Percentiles rank a stretch among this genome's conserved stretches.
These are phyloP conservation scores for Dryadula phaetusa DNA, from an alignment of 2,888 invertebrate genomes.

Conservation along the genomic window DNA sequence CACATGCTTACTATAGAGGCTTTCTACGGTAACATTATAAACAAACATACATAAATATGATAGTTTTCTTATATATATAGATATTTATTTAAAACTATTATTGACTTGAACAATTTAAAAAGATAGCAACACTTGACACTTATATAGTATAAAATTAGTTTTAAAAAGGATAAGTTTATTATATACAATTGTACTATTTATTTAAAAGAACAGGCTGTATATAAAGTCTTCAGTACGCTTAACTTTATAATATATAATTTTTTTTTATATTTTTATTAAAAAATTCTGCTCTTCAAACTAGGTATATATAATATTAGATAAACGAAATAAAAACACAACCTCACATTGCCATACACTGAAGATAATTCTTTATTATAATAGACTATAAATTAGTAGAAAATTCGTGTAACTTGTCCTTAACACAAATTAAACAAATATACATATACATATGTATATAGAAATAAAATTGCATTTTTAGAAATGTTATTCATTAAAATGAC, in stretches of 20 bases:
- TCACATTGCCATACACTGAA: not conserved
- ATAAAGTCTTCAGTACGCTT: no score
- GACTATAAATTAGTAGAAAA: not conserved
- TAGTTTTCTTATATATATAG: constrained; percentile 1
- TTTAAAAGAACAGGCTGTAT: no score
- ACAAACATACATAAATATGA: not conserved
- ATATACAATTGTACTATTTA: no score
- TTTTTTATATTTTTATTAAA: no score
- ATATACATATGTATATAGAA: no score
- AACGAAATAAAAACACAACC: not conserved
- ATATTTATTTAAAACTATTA: not conserved
- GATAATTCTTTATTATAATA: no score
- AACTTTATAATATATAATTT: no score
- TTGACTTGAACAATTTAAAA: not conserved
- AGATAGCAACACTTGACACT: not conserved
- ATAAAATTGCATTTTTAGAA: no score
- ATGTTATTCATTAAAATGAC: no score
- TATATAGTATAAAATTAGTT: not conserved
- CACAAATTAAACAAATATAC: no score
- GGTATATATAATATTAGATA: no score
- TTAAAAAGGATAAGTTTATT: not conserved
- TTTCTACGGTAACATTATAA: not conserved
- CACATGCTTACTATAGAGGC: constrained; percentile 2
- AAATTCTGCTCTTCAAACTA: no score
- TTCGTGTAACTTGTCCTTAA: not conserved